phyloP scores from a whole-genome alignment of 1,140 invertebrate species.

The Elysia chlorotica region DNA sequence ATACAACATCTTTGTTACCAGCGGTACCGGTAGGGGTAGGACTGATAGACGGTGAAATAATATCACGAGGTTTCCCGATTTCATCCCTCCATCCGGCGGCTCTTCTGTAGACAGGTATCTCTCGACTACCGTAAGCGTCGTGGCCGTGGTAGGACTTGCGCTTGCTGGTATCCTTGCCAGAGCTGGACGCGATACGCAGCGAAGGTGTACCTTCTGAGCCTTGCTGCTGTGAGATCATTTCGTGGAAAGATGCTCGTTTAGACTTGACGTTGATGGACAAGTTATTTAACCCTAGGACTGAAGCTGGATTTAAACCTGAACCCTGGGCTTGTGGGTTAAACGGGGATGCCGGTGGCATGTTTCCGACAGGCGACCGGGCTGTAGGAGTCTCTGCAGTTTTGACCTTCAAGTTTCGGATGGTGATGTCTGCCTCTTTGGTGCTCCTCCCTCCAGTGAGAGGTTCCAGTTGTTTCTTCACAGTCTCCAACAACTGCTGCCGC shows the following conservation, averaged over 20 bases:
- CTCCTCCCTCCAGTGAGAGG: too few species aligned
- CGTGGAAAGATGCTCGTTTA: conserved; percentile 1
- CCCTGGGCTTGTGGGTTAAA: too few species aligned
- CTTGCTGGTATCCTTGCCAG: not conserved
- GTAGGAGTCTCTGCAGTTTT: not conserved
- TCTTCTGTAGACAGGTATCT: not conserved
- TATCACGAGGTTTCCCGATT: not conserved
- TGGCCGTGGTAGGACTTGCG: not conserved
- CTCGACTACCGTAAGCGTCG: not conserved
- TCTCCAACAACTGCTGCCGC: conserved; percentile 1
- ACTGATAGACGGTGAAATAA: not conserved
- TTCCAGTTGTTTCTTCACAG: not conserved
- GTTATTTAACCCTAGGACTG: conserved; percentile 7
- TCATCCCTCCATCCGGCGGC: not conserved
- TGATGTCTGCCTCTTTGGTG: not conserved
- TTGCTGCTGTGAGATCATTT: not conserved
- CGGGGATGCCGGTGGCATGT: not conserved
- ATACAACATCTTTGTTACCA: not conserved
- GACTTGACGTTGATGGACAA: not conserved
- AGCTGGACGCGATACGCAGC: too few species aligned
- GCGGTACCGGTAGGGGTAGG: not conserved
- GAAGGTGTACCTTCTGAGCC: not conserved
- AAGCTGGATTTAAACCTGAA: too few species aligned
- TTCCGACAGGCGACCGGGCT: not conserved
- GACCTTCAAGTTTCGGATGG: not conserved